Conservation (phyloP, 2,888 invertebrate species). For the Nebria brevicollis region DNA sequence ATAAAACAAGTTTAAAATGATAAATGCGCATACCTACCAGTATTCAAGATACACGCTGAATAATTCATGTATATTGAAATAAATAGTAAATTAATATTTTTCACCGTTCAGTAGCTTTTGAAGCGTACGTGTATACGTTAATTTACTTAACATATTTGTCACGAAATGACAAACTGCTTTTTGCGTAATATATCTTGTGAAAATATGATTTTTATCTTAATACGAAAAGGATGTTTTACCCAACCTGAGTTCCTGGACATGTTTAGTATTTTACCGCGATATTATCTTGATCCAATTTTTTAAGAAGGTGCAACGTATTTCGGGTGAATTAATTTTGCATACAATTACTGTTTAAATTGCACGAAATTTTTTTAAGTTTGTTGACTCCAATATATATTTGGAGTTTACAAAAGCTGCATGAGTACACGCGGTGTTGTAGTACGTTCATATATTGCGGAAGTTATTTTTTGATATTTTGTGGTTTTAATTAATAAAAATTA, state of each 20-base stretch:
- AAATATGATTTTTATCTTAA: background rate
- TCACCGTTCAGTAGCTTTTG: background rate
- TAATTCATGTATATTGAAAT: background rate
- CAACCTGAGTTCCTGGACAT: background rate
- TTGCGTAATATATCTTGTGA: background rate
- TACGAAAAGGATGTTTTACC: background rate
- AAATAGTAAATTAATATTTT: background rate
- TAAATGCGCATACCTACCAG: background rate
- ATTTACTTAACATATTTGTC: background rate
- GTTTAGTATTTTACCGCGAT: background rate
- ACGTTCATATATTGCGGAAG: too few species aligned
- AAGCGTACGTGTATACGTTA: background rate
- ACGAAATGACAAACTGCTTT: background rate
- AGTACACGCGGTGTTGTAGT: too few species aligned
- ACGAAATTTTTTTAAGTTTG: background rate
- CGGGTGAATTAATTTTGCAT: background rate
- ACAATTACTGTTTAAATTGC: background rate
- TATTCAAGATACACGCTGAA: background rate
- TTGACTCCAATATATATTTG: background rate
- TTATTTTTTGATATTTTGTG: too few species aligned
- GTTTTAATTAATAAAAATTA: too few species aligned
- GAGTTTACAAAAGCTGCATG: too few species aligned
- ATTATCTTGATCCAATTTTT: background rate
- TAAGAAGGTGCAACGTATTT: background rate
- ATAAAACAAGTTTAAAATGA: background rate